phyloP scores from a whole-genome alignment of 2,797 vertebrate genomes.

The Prunella strophiata region DNA sequence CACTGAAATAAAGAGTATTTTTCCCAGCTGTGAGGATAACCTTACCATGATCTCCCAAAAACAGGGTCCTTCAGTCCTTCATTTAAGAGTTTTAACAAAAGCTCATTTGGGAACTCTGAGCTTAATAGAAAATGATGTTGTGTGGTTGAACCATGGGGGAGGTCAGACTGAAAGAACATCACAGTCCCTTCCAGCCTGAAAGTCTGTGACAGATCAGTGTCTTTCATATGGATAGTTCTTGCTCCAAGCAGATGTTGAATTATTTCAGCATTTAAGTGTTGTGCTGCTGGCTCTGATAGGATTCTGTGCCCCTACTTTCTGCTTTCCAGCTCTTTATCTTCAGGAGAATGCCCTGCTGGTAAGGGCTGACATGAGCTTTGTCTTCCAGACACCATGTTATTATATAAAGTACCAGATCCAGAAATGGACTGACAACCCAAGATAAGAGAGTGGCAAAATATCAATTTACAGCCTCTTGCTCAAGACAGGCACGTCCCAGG shows the following conservation, averaged over 20 bases:
- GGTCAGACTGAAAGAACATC: background rate
- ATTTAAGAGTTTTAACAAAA: background rate
- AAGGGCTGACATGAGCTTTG: background rate
- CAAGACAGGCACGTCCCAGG: background rate
- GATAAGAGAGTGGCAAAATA: background rate
- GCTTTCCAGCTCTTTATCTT: conserved; percentile 19
- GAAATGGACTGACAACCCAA: background rate
- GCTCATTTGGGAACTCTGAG: background rate
- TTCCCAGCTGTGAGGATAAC: background rate
- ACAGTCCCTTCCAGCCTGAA: background rate
- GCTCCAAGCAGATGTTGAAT: conserved; percentile 17
- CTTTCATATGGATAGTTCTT: background rate
- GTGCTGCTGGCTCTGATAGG: conserved; percentile 15
- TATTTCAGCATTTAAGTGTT: conserved; percentile 38
- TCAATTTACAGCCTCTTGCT: background rate
- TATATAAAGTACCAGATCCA: background rate
- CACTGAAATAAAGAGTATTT: background rate
- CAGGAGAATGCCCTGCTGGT: background rate
- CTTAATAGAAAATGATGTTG: background rate
- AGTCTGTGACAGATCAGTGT: background rate
- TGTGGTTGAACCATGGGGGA: background rate
- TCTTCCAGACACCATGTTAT: background rate
- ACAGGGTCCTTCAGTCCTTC: background rate
- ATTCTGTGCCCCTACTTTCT: background rate
- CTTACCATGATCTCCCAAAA: background rate